Evolutionary conservation across 2,888 invertebrate genomes (phyloP), one percentile per base, ranked within the genome.

Genomic region (Stenodera caucasica): DNA sequence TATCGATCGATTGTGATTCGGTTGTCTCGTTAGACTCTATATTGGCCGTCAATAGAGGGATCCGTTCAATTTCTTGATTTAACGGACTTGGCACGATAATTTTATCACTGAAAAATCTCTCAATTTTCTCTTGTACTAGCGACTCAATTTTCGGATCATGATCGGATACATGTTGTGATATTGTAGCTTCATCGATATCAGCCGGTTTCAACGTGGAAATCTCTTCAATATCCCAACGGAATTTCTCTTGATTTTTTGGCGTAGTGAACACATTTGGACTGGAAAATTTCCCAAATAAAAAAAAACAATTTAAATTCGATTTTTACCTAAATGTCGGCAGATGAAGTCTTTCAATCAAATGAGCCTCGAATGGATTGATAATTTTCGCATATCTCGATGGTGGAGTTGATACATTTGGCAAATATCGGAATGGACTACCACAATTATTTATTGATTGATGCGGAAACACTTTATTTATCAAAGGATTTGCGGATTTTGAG

Each of bases 171-270:
- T 85, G 85, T 70, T 88, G 87, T 68, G 87, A 85, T 55, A 84
- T 81, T 54, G 86, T 85, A 54, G 82, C 78, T 69, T 84, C 88
- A 64, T 89, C 88, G 59, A 90, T 89, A 67, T 87, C 86, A 1
- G 86, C 87, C 21, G 90, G 90, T 53, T 85, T 83, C 59, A 90
- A 79, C n/a, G 80, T 81, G 57, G 89, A 88, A 9, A 88, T 82
- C 72, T 90, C 88, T 62, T 90, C 89, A 62, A 90, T 88, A 52
- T 86, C 88, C 90, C 90, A 90, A 58, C 82, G 81, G 71, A 88
- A 88, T 58, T 82, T 82, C n/a, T 82, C 78, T 7, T 80, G 81
- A 61, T 74, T 72, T 63, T 79, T 77, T 1, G 82, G 77, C 52
- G 76, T 80, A 11, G 78, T 72, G 33, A 81, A 81, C 57, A 80